phyloP scores from a whole-genome alignment of 2,113 vertebrate species.

The Bubo bubo region DNA sequence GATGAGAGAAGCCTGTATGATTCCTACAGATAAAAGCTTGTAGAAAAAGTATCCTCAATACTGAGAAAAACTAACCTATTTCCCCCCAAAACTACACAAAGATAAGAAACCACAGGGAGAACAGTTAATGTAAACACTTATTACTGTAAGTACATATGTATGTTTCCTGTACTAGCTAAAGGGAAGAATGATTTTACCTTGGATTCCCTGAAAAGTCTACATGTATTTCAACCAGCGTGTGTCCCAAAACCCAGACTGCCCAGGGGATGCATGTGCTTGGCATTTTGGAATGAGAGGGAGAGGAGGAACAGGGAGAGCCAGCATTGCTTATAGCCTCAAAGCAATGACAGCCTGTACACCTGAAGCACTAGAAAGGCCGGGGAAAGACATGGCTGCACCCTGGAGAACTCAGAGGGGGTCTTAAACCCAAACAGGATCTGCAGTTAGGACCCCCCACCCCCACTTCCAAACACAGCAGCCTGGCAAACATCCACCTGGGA shows the following conservation, averaged over 20 bases:
- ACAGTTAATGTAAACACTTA: background rate
- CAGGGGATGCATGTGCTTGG: background rate
- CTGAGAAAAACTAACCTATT: background rate
- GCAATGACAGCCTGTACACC: background rate
- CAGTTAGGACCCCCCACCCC: background rate
- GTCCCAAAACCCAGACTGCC: background rate
- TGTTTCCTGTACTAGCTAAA: background rate
- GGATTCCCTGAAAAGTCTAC: background rate
- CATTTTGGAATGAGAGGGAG: background rate
- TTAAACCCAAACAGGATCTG: background rate
- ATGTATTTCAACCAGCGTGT: background rate
- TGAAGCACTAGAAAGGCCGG: background rate
- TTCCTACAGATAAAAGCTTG: background rate
- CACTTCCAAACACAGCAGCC: background rate
- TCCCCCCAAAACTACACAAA: background rate
- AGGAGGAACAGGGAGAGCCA: background rate
- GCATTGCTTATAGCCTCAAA: background rate
- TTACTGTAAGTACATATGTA: background rate
- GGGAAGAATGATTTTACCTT: background rate
- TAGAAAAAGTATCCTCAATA: background rate
- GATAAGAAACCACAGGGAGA: background rate
- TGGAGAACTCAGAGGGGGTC: background rate
- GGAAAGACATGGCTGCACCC: background rate
- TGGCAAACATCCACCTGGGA: background rate
- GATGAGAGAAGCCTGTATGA: background rate